These are phyloP conservation scores for Myanophis thanlyinensis DNA, from an alignment of 2,113 vertebrate species.

Conservation along the genomic window DNA sequence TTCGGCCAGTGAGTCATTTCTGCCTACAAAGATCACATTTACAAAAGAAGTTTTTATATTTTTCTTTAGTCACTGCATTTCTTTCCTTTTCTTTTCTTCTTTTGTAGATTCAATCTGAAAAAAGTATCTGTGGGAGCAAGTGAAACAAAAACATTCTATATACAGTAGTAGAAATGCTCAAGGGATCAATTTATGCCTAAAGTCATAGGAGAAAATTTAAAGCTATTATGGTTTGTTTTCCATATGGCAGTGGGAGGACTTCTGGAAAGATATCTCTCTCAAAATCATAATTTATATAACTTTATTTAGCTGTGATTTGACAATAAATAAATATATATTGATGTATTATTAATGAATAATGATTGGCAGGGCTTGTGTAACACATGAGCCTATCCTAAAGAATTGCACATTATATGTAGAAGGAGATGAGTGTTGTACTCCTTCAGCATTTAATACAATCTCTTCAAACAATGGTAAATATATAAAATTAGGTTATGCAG, in stretches of 20 bases:
- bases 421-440: not conserved
- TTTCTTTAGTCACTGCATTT: not conserved
- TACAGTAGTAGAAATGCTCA: not conserved
- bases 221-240: not conserved
- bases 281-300: not conserved
- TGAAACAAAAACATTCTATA: not conserved
- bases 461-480: not conserved
- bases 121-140: not conserved
- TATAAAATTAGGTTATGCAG: not conserved
- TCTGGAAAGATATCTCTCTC: not conserved
- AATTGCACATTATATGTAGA: not conserved
- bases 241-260: not conserved
- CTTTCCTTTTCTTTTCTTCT: slow-evolving; percentile 8
- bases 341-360: not conserved
- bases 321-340: not conserved
- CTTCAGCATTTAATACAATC: not conserved
- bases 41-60: not conserved
- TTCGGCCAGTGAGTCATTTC: not conserved
- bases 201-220: not conserved
- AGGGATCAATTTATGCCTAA: slow-evolving; percentile 13
- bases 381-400: not conserved
- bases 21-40: fast-evolving
- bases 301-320: not conserved
- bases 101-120: not conserved
- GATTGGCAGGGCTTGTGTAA: not conserved